Evolutionary conservation across 2,113 vertebrate species (phyloP).

Genomic region (Phrynosoma blainvillii): DNA sequence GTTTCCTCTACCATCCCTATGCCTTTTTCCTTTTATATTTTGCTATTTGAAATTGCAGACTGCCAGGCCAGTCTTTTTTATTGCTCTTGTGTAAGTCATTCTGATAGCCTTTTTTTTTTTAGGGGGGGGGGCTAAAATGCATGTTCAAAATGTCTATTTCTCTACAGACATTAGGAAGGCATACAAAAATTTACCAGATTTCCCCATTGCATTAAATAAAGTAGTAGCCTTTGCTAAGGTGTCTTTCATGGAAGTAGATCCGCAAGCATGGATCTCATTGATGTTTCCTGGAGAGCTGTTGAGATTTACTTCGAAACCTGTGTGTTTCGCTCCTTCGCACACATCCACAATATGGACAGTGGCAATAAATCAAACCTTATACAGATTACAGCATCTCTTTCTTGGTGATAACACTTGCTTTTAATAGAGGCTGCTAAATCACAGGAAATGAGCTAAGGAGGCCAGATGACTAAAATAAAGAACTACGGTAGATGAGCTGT

Average conservation of each 20-base stretch:
- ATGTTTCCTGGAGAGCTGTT: not conserved
- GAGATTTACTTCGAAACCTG: not conserved
- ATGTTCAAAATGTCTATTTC: not conserved
- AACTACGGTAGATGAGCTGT: not conserved
- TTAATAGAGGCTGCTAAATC: not conserved
- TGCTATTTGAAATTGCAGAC: not conserved
- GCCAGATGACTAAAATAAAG: not conserved
- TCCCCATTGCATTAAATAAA: too few relatives aligned
- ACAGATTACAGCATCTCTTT: too few relatives aligned
- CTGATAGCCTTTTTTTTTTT: not conserved
- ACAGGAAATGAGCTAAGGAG: not conserved
- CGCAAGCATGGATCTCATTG: too few relatives aligned
- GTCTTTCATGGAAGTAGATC: too few relatives aligned
- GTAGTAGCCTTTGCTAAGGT: too few relatives aligned
- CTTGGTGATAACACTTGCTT: not conserved
- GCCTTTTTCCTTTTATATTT: not conserved
- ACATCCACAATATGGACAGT: not conserved
- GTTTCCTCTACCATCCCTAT: not conserved
- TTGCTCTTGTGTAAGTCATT: not conserved
- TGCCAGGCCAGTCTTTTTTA: not conserved
- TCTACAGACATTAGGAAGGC: not conserved
- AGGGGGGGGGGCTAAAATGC: not conserved
- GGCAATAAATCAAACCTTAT: not conserved
- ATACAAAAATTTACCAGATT: too few relatives aligned
- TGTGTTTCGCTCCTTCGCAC: too few relatives aligned